Percentiles rank a stretch among this genome's conserved stretches.
phyloP scores from a whole-genome alignment of 2,888 invertebrate genomes.

The Pandemis heparana region DNA sequence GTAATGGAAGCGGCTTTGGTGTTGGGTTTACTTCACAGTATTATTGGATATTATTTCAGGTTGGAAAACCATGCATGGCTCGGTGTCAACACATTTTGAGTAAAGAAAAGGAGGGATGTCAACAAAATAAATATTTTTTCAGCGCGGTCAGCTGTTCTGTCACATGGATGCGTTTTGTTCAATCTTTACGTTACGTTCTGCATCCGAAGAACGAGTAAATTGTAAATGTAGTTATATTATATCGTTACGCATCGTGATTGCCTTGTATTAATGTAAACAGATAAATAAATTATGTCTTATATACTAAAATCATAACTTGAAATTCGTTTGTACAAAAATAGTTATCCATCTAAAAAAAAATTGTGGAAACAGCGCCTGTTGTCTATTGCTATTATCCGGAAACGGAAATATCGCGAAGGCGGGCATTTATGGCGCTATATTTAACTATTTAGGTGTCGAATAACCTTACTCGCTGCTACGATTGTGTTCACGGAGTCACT shows the following conservation, averaged over 20 bases:
- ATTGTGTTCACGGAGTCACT: too few species aligned
- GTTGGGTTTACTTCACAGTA: conserved; percentile 17
- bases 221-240: too few species aligned
- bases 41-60: conserved; percentile 32
- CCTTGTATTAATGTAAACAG: not conserved
- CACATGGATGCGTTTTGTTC: conserved; percentile 29
- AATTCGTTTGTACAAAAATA: too few species aligned
- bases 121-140: conserved; percentile 42
- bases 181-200: conserved; percentile 19
- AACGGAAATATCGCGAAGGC: conserved; percentile 11
- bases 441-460: not conserved
- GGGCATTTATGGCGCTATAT: conserved; percentile 4
- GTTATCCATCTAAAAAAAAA: too few species aligned
- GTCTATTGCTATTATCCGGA: not conserved
- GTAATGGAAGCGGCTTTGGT: conserved; percentile 49
- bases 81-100: conserved; percentile 40
- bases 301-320: too few species aligned
- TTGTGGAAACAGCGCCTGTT: not conserved
- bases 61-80: conserved; percentile 29
- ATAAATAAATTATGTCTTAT: too few species aligned
- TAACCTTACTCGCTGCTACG: too few species aligned
- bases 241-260: not conserved
- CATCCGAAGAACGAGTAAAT: not conserved
- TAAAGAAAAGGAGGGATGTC: conserved; percentile 36
- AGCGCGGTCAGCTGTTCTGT: conserved; percentile 42